Conservation (phyloP, 2,113 vertebrate species). For the Piliocolobus tephrosceles region DNA sequence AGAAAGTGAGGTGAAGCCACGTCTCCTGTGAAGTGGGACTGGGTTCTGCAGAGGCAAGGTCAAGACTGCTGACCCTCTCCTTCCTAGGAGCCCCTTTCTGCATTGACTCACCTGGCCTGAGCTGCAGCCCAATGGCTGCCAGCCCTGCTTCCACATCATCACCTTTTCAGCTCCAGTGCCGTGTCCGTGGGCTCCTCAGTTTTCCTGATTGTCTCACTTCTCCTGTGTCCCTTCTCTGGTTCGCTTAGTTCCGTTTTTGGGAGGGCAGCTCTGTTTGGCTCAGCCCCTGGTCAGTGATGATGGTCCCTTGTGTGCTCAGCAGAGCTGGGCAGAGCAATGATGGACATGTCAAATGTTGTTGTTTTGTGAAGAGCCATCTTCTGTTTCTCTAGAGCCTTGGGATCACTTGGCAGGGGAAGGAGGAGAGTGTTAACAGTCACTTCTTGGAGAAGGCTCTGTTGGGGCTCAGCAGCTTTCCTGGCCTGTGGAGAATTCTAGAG, state of each 20-base stretch:
- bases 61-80: fast-evolving
- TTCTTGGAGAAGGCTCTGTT: neutral
- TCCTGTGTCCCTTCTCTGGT: neutral
- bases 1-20: neutral
- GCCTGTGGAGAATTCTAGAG: neutral
- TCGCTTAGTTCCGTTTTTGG: neutral
- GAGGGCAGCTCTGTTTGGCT: neutral
- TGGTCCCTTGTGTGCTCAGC: neutral
- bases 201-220: too few relatives aligned
- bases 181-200: neutral
- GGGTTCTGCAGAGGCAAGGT: fast-evolving
- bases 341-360: fast-evolving
- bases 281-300: neutral
- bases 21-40: neutral
- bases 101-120: neutral
- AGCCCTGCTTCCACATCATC: neutral
- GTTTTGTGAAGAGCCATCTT: neutral
- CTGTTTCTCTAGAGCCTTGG: neutral
- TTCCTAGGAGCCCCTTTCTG: neutral
- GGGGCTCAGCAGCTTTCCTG: neutral
- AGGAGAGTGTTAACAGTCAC: neutral
- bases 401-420: neutral
- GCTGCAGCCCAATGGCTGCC: neutral
- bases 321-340: neutral
- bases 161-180: neutral